A percentile compares a stretch with the other conserved stretches of the same genome.
These are phyloP conservation scores for Argyra leucocephala DNA, from an alignment of 2,888 invertebrate species.

Conservation along the genomic window DNA sequence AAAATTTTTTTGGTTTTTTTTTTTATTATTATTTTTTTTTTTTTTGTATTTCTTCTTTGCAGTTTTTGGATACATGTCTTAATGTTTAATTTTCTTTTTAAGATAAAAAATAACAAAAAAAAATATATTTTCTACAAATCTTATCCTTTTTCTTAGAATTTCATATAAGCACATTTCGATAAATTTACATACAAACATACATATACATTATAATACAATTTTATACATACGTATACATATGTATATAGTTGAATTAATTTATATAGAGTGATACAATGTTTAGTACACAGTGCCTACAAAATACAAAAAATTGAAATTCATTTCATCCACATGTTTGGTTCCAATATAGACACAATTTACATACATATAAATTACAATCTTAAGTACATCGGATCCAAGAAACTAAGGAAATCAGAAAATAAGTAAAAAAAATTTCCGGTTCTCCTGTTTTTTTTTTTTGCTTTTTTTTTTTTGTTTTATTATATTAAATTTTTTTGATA, in stretches of 20 bases:
- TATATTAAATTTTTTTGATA: not conserved
- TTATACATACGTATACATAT: not conserved
- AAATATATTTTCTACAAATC: not conserved
- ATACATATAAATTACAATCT: not conserved
- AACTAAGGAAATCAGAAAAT: not conserved
- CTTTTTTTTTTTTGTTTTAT: no score
- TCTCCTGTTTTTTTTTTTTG: not conserved
- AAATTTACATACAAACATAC: not conserved
- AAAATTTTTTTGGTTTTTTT: not conserved
- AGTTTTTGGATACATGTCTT: not conserved
- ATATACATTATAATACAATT: not conserved
- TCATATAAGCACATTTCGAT: not conserved
- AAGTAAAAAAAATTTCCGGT: not conserved
- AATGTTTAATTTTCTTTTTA: not conserved
- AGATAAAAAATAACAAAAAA: not conserved
- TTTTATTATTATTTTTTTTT: no score
- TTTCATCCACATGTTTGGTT: not conserved
- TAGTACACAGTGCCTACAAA: no score
- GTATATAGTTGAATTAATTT: no score
- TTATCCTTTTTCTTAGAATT: conserved; percentile 4
- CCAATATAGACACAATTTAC: not conserved
- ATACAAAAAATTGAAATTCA: no score
- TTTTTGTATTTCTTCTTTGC: not conserved
- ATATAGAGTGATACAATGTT: no score
- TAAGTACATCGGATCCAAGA: not conserved